Evolutionary conservation across 1,140 invertebrate genomes (phyloP), one percentile per base, ranked within the genome.

Genomic region (Carposina sasakii): DNA sequence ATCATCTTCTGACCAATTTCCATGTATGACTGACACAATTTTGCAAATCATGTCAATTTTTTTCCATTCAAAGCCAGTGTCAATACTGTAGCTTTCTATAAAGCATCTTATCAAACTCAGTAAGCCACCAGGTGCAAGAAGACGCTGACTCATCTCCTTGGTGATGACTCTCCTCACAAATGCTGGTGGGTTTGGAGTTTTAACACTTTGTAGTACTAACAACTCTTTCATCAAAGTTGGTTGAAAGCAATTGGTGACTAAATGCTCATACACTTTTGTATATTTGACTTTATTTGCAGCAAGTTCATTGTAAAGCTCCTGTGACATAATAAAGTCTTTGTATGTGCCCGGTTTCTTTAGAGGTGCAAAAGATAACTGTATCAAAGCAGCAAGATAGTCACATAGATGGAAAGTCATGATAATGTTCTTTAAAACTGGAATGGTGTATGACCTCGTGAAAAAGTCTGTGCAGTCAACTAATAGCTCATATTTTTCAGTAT

Each of bases 291-390:
- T 86, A 24, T 90, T 88, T 21, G 53, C 47, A 46, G 68, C 71
- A 10, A 92, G 70, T 56, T 79, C 69, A 9, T 78, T 48, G 70
- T 89, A 90, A 19, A 88, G 64, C 60, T 88, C 86, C 56, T 75
- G 48, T 13, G 86, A 87, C 82, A 88, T 88, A 26, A 62, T 62
- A 63, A 83, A 88, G 31, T 78, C 71, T 8, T 46, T 37, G 48
- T 82, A 84, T 15, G 48, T 40, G 3, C 69, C 67, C 37, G 90
- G 91, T 75, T 89, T 90, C 41, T 83, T 88, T 19, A 92, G 61
- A 45, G 90, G 90, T 17, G 88, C 90, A 85, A 89, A 88, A 20
- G 88, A 85, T 44, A 94, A 75, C 76, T 93, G 92, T 57, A 92
- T 87, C n/a, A 94, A 69, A 6, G 88, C 87, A 54, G 88, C 88